These are phyloP conservation scores for Porites evermanni DNA, from an alignment of 92 coral and sea anemone genomes.

Conservation along the genomic window DNA sequence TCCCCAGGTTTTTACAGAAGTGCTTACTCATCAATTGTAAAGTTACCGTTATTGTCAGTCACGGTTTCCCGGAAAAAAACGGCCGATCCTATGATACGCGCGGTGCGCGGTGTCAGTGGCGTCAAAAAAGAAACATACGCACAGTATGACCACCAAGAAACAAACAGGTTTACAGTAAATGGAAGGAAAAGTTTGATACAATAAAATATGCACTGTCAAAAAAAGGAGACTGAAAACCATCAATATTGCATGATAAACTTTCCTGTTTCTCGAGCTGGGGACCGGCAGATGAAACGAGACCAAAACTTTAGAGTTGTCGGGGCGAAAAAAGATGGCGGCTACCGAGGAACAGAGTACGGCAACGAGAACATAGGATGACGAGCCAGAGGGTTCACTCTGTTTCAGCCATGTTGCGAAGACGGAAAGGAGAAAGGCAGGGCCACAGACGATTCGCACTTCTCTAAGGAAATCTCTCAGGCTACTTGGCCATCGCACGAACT, in stretches of 20 bases:
- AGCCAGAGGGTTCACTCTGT: too few relatives aligned
- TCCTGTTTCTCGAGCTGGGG: not conserved
- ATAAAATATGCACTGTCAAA: not conserved
- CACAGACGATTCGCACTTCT: too few relatives aligned
- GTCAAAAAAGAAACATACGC: not conserved
- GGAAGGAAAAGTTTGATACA: not conserved
- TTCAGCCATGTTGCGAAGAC: too few relatives aligned
- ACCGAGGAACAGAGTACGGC: conserved; percentile 40
- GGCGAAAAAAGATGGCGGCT: conserved; percentile 50
- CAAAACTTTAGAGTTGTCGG: too few relatives aligned
- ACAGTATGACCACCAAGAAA: not conserved
- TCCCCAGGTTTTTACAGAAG: too few relatives aligned
- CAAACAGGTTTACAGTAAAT: not conserved
- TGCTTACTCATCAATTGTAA: too few relatives aligned
- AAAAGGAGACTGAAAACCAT: conserved; percentile 35
- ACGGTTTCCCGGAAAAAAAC: too few relatives aligned
- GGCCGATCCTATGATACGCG: not conserved
- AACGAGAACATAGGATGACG: not conserved
- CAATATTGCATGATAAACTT: conserved; percentile 40
- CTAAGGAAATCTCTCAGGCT: conserved; percentile 15
- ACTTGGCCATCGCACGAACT: conserved; percentile 59
- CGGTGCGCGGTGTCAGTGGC: not conserved
- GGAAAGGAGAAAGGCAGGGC: too few relatives aligned
- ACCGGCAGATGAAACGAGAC: too few relatives aligned
- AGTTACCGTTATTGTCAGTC: too few relatives aligned